Percentiles rank a stretch among this genome's conserved stretches.
phyloP scores from a whole-genome alignment of 2,113 vertebrate species.

The Sciurus niger region DNA sequence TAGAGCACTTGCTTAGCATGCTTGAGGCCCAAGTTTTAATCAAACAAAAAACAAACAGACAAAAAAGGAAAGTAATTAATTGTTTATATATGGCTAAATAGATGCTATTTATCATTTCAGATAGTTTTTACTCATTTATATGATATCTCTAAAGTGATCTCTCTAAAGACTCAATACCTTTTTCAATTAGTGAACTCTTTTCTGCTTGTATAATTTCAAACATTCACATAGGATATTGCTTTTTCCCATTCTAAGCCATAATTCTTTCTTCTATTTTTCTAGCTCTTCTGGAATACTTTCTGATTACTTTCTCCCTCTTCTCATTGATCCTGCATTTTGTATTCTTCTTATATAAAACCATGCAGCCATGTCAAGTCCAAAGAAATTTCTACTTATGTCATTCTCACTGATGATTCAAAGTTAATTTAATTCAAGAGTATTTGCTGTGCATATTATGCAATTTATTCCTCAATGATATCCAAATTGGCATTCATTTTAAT shows the following conservation, averaged over 20 bases:
- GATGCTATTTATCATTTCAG: neutral
- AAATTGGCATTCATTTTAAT: constrained; percentile 38
- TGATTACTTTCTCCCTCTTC: neutral
- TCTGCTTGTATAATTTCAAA: neutral
- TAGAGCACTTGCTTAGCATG: neutral
- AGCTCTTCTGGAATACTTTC: neutral
- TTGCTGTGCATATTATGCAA: constrained; percentile 22
- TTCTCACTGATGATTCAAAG: constrained; percentile 25
- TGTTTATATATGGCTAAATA: neutral
- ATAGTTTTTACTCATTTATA: neutral
- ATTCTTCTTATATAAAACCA: neutral
- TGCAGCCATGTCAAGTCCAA: constrained; percentile 21
- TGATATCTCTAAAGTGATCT: neutral
- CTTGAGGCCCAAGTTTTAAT: neutral
- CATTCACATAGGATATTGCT: neutral
- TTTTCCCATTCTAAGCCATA: neutral
- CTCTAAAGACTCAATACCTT: neutral
- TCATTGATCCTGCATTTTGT: neutral
- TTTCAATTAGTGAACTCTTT: neutral
- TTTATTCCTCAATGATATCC: constrained; percentile 15
- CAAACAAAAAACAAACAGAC: too few species aligned
- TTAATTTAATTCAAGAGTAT: constrained; percentile 58
- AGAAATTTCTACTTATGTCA: constrained; percentile 4
- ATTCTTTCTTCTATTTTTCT: neutral
- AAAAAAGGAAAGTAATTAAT: neutral